Base-by-base conservation (phyloP, 2,113 vertebrate species). In the Tinamus guttatus region DNA sequence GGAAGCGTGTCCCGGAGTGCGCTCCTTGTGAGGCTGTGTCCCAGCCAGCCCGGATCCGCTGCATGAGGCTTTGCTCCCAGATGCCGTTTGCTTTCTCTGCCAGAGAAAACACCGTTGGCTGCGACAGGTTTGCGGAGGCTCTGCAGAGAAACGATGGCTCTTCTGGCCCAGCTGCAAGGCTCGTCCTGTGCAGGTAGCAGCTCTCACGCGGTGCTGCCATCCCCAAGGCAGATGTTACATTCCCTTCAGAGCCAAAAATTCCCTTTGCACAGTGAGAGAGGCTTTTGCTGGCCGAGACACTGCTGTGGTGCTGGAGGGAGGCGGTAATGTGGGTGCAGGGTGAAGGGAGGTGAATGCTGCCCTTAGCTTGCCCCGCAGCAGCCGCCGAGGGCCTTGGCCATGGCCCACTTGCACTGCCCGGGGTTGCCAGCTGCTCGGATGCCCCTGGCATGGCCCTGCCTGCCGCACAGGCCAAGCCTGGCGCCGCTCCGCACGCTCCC, bases 141-240 rank as follows among this genome's bases (percentile, higher is more conserved):
- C 5, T 2, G 0, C 3, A 7, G 54, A 65, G 69, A 67, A 51
- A 13, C 1, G 0, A 21, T 14, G 52, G 18, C 38, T 73, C 30
- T 63, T 58, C 21, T 56, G 28, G 6, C 54, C 18, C 15, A 18
- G 30, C 17, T 41, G 25, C 40, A 18, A 28, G 27, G 19, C 56
- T 88, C 22, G 63, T 59, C 21, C 13, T 64, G 4, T 14, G n/a
- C 52, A 64, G 70, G n/a, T 28, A 51, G 65, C 49, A 43, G 30
- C 70, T 85, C 65, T 52, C 21, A 4, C 36, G n/a, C 62, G n/a
- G 52, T 47, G 52, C 60, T 81, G 41, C 28, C 17, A 7, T 34
- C 38, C 0, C 0, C 38, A 82, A 76, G 49, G 36, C 43, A 93
- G 67, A 10, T 4, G 8, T 38, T 2, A 5, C 47, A 67, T 47